Conservation (phyloP, 2,113 vertebrate genomes). For the Burhinus bistriatus region DNA sequence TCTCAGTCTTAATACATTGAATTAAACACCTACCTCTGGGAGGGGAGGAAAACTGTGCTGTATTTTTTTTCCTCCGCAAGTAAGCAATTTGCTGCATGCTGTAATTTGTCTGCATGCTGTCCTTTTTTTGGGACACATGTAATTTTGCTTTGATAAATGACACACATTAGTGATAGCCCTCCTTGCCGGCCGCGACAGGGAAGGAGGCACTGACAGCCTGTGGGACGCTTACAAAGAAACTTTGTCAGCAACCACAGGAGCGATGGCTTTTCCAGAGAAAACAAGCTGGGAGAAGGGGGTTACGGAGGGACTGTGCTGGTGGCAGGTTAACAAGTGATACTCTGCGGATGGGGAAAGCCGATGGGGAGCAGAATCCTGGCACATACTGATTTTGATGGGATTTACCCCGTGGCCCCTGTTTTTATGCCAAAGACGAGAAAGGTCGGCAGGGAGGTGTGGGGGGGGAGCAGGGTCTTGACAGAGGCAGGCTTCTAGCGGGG, state of each 20-base stretch:
- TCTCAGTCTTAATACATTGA: background rate
- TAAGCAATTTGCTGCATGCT: conserved; percentile 53
- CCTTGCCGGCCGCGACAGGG: background rate
- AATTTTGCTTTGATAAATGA: conserved; percentile 77
- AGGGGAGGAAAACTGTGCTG: background rate
- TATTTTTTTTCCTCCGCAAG: background rate
- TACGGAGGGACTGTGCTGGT: background rate
- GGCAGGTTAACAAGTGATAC: background rate
- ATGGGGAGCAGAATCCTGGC: background rate
- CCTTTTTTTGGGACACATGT: conserved; percentile 60
- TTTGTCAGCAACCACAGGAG: conserved; percentile 64
- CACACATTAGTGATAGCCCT: conserved; percentile 56
- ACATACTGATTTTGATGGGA: background rate
- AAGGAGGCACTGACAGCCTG: conserved; percentile 12
- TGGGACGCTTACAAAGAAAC: conserved; percentile 47
- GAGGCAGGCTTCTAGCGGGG: background rate
- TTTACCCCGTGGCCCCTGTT: background rate
- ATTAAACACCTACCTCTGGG: conserved; percentile 64
- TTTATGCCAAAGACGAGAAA: background rate
- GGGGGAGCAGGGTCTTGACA: background rate
- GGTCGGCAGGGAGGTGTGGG: background rate
- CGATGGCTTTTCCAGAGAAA: conserved; percentile 47
- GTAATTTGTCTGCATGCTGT: conserved; percentile 65
- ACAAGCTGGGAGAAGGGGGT: background rate
- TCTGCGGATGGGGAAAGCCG: background rate